phyloP scores from a whole-genome alignment of 2,113 vertebrate species.

The Megalops atlanticus region DNA sequence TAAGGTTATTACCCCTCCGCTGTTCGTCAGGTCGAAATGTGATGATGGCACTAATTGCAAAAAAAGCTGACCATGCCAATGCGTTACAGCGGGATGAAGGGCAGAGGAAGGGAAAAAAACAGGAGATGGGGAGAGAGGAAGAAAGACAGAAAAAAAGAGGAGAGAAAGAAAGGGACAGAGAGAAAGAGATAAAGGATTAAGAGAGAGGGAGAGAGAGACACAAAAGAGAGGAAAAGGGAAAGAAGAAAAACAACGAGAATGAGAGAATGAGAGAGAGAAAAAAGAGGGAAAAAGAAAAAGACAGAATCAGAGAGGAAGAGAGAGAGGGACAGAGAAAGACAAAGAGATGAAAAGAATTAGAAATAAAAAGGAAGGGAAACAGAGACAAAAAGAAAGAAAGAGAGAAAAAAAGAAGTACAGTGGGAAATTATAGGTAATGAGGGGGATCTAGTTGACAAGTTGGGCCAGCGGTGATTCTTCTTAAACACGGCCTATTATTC shows the following conservation, averaged over 20 bases:
- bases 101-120: neutral
- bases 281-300: neutral
- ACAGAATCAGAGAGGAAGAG: neutral
- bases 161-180: neutral
- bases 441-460: neutral
- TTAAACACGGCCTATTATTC: constrained; percentile 20
- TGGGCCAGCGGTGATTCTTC: neutral
- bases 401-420: neutral
- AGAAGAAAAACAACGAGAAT: neutral
- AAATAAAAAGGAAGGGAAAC: no score
- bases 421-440: neutral
- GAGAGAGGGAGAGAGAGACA: neutral
- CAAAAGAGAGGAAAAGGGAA: no score
- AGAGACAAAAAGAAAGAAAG: no score
- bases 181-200: neutral
- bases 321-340: neutral
- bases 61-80: neutral
- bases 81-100: neutral
- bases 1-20: neutral
- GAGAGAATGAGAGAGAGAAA: neutral
- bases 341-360: no score
- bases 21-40: neutral
- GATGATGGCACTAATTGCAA: neutral
- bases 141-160: neutral
- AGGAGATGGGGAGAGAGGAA: neutral